Evolutionary conservation across 2,888 invertebrate genomes (phyloP).

Genomic region (Eucera pruinosa): DNA sequence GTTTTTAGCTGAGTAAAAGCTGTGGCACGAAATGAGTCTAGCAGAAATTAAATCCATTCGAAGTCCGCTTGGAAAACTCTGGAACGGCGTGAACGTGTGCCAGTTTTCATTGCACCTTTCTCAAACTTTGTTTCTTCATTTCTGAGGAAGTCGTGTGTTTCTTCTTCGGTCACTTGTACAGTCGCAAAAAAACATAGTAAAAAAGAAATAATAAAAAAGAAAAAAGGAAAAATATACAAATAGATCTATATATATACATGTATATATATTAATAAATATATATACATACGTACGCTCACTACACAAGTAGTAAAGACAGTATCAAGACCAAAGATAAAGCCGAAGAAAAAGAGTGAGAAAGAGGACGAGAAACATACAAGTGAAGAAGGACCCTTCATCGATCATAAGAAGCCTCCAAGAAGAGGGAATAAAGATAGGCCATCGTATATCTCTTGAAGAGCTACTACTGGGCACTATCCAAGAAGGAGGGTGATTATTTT

Average conservation of each 20-base stretch:
- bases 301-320: neutral
- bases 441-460: too few species aligned
- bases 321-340: conserved; percentile 50
- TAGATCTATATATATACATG: too few species aligned
- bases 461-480: too few species aligned
- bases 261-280: too few species aligned
- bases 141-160: conserved; percentile 43
- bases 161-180: conserved; percentile 26
- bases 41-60: conserved; percentile 64
- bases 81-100: conserved; percentile 53
- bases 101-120: conserved; percentile 46
- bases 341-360: conserved; percentile 27
- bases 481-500: too few species aligned
- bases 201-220: neutral
- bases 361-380: neutral
- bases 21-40: conserved; percentile 79
- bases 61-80: conserved; percentile 49
- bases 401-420: conserved; percentile 7
- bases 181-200: neutral
- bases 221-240: neutral
- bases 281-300: neutral
- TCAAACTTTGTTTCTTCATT: conserved; percentile 32
- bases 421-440: neutral
- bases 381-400: neutral
- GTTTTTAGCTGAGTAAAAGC: conserved; percentile 66